Base-by-base conservation (phyloP, 92 coral and sea anemone species). In the Zoanthus solanderi region DNA sequence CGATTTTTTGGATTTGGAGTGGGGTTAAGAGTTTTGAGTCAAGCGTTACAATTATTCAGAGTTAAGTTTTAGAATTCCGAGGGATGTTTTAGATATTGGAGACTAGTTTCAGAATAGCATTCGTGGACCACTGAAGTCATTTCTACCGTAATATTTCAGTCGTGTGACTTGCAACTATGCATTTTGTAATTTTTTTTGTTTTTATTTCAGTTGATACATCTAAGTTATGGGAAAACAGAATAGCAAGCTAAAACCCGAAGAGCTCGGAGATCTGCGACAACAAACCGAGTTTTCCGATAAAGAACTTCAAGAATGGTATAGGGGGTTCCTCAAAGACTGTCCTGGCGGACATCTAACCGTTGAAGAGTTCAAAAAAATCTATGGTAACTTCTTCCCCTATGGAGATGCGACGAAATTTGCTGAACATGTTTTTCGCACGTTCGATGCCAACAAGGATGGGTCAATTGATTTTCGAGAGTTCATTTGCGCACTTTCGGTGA, bases 371-470 rank as follows among this genome's bases (percentile, higher is more conserved):
- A 94, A 96, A 89, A 96, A 96, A 87, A 94, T 96, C 84, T 96
- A 96, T 34, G 98, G 98, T 83, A 95, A 95, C 81, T 96, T 96
- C 90, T 96, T 96, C 92, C 98, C 98, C 2, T 94, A 96, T 58
- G 98, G 98, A 72, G 98, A 96, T 91, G 98, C 98, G 87, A 91
- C 98, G 63, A 96, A 96, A 91, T 96, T 96, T 76, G 98, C 98
- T 37, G 98, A 96, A 72, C 98, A 96, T 90, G 98, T 94, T 31
- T 96, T 96, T 75, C 98, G 98, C 73, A 96, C 98, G 18, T 96
- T 96, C 84, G 98, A 96, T 84, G 79, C 65, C 13, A 96, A 96
- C 87, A 89, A 87, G 77, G 98, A 96, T 71, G 94, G 47, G 30
- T 90, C 98, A 47, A 96, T 96, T 71, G 99, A 96, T 74, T 96